These are phyloP conservation scores for Cuniculus paca DNA, from an alignment of 2,797 vertebrate genomes.

Conservation along the genomic window DNA sequence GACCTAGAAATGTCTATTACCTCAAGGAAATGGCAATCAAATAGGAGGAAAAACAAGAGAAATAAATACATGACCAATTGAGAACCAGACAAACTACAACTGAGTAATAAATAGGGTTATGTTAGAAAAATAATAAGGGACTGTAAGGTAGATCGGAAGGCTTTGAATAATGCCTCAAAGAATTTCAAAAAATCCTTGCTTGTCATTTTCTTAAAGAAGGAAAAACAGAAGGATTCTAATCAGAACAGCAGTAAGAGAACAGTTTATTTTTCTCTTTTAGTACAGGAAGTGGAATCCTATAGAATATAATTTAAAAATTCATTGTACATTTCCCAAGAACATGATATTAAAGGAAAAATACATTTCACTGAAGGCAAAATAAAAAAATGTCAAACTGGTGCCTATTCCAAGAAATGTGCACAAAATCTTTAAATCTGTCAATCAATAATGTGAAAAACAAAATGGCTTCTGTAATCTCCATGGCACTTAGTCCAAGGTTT, in stretches of 20 bases:
- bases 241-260: slow-evolving; percentile 16
- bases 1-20: background rate
- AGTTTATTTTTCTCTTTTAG: slow-evolving; percentile 43
- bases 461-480: slow-evolving; percentile 52
- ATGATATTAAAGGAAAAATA: slow-evolving; percentile 30
- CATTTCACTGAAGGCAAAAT: slow-evolving; percentile 38
- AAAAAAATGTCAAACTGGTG: slow-evolving; percentile 48
- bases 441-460: slow-evolving; percentile 64
- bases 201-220: background rate
- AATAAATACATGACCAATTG: background rate
- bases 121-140: slow-evolving; percentile 11
- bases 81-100: slow-evolving; percentile 4
- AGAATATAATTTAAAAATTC: slow-evolving; percentile 43
- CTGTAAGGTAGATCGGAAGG: background rate
- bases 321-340: slow-evolving; percentile 41
- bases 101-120: slow-evolving; percentile 15
- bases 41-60: background rate
- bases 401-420: slow-evolving; percentile 5
- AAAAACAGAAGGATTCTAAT: slow-evolving; percentile 26
- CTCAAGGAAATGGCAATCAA: background rate
- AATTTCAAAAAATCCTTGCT: slow-evolving; percentile 37
- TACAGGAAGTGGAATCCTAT: background rate
- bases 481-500: slow-evolving; percentile 29
- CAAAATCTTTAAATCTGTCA: slow-evolving; percentile 58
- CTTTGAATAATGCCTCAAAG: slow-evolving; percentile 10